phyloP scores from a whole-genome alignment of 2,888 invertebrate genomes.

The Conus canariensis region DNA sequence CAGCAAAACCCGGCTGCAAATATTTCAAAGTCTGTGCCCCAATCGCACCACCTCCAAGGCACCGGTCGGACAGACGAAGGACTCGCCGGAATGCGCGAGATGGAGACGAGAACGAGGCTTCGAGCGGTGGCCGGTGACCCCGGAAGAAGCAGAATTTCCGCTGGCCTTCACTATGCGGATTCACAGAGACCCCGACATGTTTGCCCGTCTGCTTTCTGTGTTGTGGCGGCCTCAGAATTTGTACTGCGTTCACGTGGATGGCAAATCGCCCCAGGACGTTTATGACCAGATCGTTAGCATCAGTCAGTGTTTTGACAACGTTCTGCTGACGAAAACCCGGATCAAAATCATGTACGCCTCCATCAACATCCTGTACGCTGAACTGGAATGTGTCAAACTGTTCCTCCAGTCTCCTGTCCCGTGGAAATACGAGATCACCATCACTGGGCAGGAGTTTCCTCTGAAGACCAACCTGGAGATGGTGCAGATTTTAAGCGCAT shows the following conservation, averaged over 20 bases:
- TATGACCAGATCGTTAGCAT: slow-evolving; percentile 56
- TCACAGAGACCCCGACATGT: slow-evolving; percentile 29
- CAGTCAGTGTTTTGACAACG: slow-evolving; percentile 66
- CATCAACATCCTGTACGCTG: slow-evolving; percentile 56
- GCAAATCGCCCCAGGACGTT: slow-evolving; percentile 57
- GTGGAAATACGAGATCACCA: slow-evolving; percentile 76
- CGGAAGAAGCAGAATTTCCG: slow-evolving; percentile 6
- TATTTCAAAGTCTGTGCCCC: neutral
- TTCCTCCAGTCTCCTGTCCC: slow-evolving; percentile 49
- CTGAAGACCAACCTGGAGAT: slow-evolving; percentile 75
- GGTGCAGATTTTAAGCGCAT: slow-evolving; percentile 69
- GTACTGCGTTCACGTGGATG: slow-evolving; percentile 76
- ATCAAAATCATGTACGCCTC: slow-evolving; percentile 60
- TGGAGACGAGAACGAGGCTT: neutral
- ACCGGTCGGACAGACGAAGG: neutral
- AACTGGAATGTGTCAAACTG: slow-evolving; percentile 58
- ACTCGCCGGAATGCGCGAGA: neutral
- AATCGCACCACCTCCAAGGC: neutral
- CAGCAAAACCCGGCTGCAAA: neutral
- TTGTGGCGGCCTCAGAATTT: slow-evolving; percentile 74
- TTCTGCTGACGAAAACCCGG: slow-evolving; percentile 60
- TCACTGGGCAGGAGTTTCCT: slow-evolving; percentile 74
- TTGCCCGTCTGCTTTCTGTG: slow-evolving; percentile 66
- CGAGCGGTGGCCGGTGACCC: slow-evolving; percentile 17
- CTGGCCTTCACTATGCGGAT: slow-evolving; percentile 23